phyloP scores from a whole-genome alignment of 2,797 vertebrate genomes.

The Poecilia wingei region DNA sequence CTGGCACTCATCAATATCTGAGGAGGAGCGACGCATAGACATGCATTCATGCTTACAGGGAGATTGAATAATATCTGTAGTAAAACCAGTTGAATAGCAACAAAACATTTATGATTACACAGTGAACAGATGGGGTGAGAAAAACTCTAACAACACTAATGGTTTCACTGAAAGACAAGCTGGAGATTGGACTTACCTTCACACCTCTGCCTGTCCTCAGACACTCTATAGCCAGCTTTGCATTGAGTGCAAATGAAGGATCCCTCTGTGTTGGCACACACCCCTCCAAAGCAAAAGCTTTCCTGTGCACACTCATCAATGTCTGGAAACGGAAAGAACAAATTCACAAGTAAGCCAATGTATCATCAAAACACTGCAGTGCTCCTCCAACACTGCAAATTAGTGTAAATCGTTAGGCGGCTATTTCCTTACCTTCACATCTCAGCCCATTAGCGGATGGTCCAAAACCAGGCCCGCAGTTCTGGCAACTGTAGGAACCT shows the following conservation, averaged over 20 bases:
- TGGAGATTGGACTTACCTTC: slow-evolving; percentile 70
- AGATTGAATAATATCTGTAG: not conserved
- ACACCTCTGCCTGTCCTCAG: slow-evolving; percentile 72
- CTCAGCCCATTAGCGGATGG: slow-evolving; percentile 81
- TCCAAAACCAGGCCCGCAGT: slow-evolving; percentile 81
- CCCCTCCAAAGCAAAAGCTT: slow-evolving; percentile 70
- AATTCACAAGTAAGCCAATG: slow-evolving; percentile 18
- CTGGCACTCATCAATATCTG: slow-evolving; percentile 83
- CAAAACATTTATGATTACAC: slow-evolving; percentile 23
- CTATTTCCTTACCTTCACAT: slow-evolving; percentile 84
- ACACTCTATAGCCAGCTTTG: slow-evolving; percentile 80
- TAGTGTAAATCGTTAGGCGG: slow-evolving; percentile 25
- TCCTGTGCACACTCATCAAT: slow-evolving; percentile 78
- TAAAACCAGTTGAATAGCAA: slow-evolving; percentile 17
- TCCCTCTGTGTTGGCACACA: slow-evolving; percentile 87
- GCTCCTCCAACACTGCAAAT: slow-evolving; percentile 5
- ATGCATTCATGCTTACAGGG: slow-evolving; percentile 19
- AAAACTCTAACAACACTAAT: slow-evolving; percentile 21
- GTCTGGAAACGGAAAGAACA: slow-evolving; percentile 60
- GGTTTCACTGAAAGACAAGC: slow-evolving; percentile 22
- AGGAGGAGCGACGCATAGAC: slow-evolving; percentile 28
- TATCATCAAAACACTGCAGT: slow-evolving; percentile 2
- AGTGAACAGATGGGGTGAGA: slow-evolving; percentile 27
- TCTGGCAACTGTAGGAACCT: slow-evolving; percentile 85
- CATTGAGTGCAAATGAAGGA: slow-evolving; percentile 87